Evolutionary conservation across 2,797 vertebrate genomes (phyloP).

Genomic region (Denticeps clupeoides): DNA sequence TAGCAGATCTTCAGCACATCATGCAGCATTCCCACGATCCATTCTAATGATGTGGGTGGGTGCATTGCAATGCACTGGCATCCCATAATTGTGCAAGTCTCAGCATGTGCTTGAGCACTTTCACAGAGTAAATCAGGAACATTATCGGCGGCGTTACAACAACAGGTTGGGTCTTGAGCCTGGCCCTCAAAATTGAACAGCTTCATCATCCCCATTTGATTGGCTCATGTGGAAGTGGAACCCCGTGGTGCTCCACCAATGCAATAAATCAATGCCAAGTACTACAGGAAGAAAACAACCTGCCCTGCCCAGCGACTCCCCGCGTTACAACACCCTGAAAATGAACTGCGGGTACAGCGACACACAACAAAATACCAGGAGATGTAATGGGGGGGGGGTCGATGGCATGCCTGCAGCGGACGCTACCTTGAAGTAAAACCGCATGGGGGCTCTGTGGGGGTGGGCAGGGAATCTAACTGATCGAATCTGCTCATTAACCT

Average conservation of each 20-base stretch:
- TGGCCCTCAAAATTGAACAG: neutral
- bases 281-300: neutral
- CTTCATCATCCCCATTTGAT: constrained; percentile 20
- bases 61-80: no score
- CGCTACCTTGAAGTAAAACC: neutral
- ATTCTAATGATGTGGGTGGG: no score
- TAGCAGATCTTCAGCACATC: no score
- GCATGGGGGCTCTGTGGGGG: neutral
- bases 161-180: neutral
- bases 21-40: no score
- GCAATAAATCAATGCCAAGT: constrained; percentile 37
- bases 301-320: neutral
- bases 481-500: constrained; percentile 57
- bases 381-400: neutral
- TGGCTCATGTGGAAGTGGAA: constrained; percentile 44
- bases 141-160: neutral
- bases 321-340: neutral
- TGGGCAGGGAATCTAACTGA: constrained; percentile 31
- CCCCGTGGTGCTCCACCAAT: constrained; percentile 28
- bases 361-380: no score
- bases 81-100: no score
- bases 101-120: no score
- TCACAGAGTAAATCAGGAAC: no score
- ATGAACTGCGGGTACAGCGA: neutral
- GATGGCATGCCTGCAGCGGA: neutral